Percentiles rank a stretch among this genome's conserved stretches.
These are phyloP conservation scores for Cyphomyrmex costatus DNA, from an alignment of 1,140 invertebrate species.

Conservation along the genomic window DNA sequence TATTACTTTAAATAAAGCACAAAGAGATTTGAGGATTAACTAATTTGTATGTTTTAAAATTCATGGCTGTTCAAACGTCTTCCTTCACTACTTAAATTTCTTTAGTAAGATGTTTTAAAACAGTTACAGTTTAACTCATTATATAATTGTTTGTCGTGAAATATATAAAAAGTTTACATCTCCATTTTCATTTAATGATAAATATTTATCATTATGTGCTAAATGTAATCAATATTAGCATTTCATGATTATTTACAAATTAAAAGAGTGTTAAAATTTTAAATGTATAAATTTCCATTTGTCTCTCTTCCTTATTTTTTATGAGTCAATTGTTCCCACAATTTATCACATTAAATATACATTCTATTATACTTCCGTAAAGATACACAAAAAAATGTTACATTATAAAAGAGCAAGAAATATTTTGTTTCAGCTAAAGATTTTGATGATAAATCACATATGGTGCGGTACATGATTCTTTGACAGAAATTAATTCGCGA, in stretches of 20 bases:
- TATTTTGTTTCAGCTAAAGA: conserved; percentile 19
- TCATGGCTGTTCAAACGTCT: not conserved
- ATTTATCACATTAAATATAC: not conserved
- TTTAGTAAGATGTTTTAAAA: not conserved
- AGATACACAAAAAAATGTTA: not conserved
- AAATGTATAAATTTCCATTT: too few species aligned
- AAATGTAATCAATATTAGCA: not conserved
- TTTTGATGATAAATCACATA: conserved; percentile 32
- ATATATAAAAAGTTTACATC: not conserved
- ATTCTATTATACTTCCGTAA: not conserved
- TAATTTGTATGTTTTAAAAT: not conserved
- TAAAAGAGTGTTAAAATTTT: not conserved
- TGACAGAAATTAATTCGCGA: conserved; percentile 58
- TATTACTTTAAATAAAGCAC: not conserved
- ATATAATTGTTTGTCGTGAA: too few species aligned
- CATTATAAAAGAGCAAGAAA: not conserved
- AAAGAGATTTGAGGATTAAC: not conserved
- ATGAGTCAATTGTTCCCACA: not conserved
- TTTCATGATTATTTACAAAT: not conserved
- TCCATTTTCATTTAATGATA: too few species aligned
- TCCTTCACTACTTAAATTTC: not conserved
- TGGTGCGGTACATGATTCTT: conserved; percentile 22
- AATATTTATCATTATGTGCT: too few species aligned
- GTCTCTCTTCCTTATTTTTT: not conserved
- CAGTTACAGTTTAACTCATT: not conserved